Percentiles rank a stretch among this genome's conserved stretches.
Conservation (phyloP, 2,113 vertebrate genomes). For the Forbesichthys papilliferus region DNA sequence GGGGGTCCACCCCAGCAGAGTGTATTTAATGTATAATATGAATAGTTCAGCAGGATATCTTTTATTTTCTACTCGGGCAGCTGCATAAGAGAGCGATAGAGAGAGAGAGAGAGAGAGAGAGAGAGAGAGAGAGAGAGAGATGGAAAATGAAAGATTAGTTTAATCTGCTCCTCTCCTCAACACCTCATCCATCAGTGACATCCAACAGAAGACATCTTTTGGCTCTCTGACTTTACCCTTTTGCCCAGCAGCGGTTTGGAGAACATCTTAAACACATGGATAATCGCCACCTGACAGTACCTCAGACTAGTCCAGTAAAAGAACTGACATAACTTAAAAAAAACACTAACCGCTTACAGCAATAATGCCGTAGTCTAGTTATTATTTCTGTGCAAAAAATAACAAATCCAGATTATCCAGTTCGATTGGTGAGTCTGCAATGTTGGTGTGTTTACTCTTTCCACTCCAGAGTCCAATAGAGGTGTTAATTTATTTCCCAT, state of each 20-base stretch:
- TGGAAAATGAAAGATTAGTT: background rate
- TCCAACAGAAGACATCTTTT: constrained; percentile 28
- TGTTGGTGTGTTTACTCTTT: too few relatives aligned
- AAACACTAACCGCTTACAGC: too few relatives aligned
- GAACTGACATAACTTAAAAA: too few relatives aligned
- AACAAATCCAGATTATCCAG: too few relatives aligned
- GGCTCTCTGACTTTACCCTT: constrained; percentile 26
- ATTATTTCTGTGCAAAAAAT: too few relatives aligned
- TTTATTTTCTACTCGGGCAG: constrained; percentile 48
- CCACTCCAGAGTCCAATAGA: too few relatives aligned
- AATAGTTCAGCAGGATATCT: constrained; percentile 57
- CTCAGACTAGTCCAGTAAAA: too few relatives aligned
- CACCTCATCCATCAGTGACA: constrained; percentile 3
- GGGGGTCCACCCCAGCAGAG: constrained; percentile 30
- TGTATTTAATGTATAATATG: constrained; percentile 35
- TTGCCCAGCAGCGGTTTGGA: constrained; percentile 11
- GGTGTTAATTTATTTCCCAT: too few relatives aligned
- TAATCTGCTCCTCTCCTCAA: constrained; percentile 17
- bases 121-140: too few relatives aligned
- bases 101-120: constrained; percentile 20
- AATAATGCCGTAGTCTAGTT: too few relatives aligned
- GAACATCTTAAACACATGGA: constrained; percentile 3
- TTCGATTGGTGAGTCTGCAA: too few relatives aligned
- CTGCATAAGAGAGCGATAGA: constrained; percentile 22
- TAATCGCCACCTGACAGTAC: too few relatives aligned